Evolutionary conservation across 2,888 invertebrate species (phyloP).

Genomic region (Amorpha juglandis): DNA sequence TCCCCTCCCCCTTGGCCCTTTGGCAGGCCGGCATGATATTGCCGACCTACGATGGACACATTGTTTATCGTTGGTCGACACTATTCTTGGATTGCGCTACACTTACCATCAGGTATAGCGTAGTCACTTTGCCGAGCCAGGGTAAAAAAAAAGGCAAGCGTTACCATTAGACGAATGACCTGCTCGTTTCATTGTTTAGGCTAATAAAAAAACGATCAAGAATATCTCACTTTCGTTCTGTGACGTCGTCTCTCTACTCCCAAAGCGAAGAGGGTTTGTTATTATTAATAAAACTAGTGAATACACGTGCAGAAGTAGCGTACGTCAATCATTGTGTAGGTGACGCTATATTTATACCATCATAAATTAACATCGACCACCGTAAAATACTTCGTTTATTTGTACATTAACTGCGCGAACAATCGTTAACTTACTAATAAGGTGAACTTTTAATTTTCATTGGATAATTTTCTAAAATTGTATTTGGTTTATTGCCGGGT

Average conservation of each 20-base stretch:
- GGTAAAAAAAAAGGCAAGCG: no score
- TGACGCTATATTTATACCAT: slow-evolving; percentile 58
- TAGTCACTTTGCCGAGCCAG: no score
- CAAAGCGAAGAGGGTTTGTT: slow-evolving; percentile 48
- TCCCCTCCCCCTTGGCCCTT: no score
- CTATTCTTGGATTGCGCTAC: no score
- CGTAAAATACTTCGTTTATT: slow-evolving; percentile 59
- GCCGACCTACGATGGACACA: no score
- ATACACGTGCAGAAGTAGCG: slow-evolving; percentile 67
- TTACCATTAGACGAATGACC: no score
- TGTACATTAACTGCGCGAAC: slow-evolving; percentile 54
- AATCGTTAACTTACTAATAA: slow-evolving; percentile 22
- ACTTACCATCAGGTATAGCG: no score
- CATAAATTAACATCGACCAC: slow-evolving; percentile 66
- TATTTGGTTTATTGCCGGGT: slow-evolving; percentile 1
- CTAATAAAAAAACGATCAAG: no score
- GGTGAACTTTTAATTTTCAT: neutral
- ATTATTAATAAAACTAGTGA: slow-evolving; percentile 64
- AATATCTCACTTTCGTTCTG: neutral
- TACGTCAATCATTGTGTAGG: slow-evolving; percentile 57
- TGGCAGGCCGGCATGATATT: no score
- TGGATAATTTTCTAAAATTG: neutral
- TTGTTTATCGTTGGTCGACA: no score
- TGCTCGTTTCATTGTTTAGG: no score
- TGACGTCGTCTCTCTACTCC: slow-evolving; percentile 37